Evolutionary conservation across 2,113 vertebrate species (phyloP).

Genomic region (Sylvilagus bachmani): DNA sequence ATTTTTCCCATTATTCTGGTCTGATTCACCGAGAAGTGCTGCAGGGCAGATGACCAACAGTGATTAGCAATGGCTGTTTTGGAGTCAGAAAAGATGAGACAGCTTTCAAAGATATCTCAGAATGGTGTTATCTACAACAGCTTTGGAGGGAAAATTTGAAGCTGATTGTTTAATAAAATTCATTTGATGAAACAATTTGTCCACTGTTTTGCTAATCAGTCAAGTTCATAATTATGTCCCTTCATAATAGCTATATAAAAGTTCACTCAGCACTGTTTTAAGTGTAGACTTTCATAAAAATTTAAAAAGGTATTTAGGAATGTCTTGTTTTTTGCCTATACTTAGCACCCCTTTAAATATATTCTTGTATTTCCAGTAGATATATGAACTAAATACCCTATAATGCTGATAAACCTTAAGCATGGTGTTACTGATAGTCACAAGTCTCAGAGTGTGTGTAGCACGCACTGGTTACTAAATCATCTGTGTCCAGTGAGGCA

Average conservation of each 20-base stretch:
- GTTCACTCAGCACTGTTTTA: background rate
- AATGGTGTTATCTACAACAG: background rate
- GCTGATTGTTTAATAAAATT: background rate
- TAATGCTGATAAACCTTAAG: slow-evolving; percentile 69
- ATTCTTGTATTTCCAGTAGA: slow-evolving; percentile 68
- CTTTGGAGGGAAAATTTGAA: background rate
- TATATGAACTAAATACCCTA: slow-evolving; percentile 45
- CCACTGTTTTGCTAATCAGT: slow-evolving; percentile 1
- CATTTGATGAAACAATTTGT: slow-evolving; percentile 30
- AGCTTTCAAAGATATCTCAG: background rate
- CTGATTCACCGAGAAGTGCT: background rate
- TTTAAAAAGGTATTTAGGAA: background rate
- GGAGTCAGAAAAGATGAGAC: background rate
- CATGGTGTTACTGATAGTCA: slow-evolving; percentile 35
- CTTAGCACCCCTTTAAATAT: slow-evolving; percentile 66
- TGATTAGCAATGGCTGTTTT: background rate
- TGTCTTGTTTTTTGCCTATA: slow-evolving; percentile 20
- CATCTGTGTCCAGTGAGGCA: background rate
- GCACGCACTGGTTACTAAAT: background rate
- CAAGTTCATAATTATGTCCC: slow-evolving; percentile 3
- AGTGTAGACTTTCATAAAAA: background rate
- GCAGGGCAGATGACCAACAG: background rate
- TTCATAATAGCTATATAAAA: slow-evolving; percentile 50
- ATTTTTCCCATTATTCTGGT: background rate
- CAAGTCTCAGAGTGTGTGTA: background rate